Conservation (phyloP, 2,113 vertebrate genomes). For the Hippopotamus amphibius region DNA sequence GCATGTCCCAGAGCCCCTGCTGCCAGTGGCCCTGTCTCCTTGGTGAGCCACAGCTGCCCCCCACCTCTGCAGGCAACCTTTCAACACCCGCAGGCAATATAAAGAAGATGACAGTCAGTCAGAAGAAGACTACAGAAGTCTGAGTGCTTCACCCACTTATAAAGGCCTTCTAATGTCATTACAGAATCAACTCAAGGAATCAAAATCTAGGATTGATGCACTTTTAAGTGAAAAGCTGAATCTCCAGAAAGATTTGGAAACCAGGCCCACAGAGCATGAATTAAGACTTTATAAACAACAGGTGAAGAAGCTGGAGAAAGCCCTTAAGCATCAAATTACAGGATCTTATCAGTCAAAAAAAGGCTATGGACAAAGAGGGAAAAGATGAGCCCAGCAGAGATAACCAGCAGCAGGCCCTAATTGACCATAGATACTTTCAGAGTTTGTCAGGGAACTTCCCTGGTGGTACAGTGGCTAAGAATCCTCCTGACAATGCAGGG, state of each 20-base stretch:
- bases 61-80: no score
- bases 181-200: slow-evolving; percentile 90
- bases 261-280: slow-evolving; percentile 88
- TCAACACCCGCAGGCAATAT: slow-evolving; percentile 74
- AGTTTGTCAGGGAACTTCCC: no score
- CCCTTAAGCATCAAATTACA: slow-evolving; percentile 80
- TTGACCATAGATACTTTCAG: slow-evolving; percentile 85
- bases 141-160: slow-evolving; percentile 85
- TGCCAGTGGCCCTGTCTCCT: no score
- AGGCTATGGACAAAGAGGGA: slow-evolving; percentile 66
- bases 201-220: slow-evolving; percentile 86
- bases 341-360: slow-evolving; percentile 57
- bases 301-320: slow-evolving; percentile 89
- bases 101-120: slow-evolving; percentile 84
- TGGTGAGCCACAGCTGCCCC: no score
- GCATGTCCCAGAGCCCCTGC: no score
- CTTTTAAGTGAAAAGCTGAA: slow-evolving; percentile 87
- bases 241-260: slow-evolving; percentile 90
- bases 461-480: no score
- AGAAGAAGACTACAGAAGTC: slow-evolving; percentile 76
- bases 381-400: slow-evolving; percentile 61
- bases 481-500: no score
- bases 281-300: slow-evolving; percentile 91
- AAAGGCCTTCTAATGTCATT: slow-evolving; percentile 90
- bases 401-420: slow-evolving; percentile 70